Percentiles rank a stretch among this genome's conserved stretches.
These are phyloP conservation scores for Nasua narica DNA, from an alignment of 2,797 vertebrate species.

Conservation along the genomic window DNA sequence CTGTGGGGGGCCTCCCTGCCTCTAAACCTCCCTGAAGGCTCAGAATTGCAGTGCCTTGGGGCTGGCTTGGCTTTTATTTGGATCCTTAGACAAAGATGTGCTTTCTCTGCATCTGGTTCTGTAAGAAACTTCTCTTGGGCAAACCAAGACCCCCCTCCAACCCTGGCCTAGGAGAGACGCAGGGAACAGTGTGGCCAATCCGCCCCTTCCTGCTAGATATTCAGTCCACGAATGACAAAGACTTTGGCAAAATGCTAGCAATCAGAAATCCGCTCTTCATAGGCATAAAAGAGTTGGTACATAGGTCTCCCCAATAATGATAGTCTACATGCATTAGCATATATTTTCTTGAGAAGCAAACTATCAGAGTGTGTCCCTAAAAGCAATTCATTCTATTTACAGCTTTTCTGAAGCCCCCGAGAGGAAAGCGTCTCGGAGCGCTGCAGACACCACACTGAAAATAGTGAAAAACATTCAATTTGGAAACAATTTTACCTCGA, in stretches of 20 bases:
- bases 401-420: conserved; percentile 78
- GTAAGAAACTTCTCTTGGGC: neutral
- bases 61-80: neutral
- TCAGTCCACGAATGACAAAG: conserved; percentile 53
- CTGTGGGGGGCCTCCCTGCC: neutral
- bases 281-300: conserved; percentile 61
- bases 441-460: conserved; percentile 76
- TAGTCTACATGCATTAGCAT: conserved; percentile 78
- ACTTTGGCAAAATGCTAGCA: conserved; percentile 73
- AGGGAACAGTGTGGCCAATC: neutral
- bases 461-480: conserved; percentile 79
- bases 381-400: conserved; percentile 83
- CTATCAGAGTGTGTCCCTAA: conserved; percentile 75
- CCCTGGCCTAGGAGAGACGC: neutral
- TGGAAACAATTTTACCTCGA: conserved; percentile 72
- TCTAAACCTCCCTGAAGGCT: neutral
- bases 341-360: conserved; percentile 77
- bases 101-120: neutral
- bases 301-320: conserved; percentile 77
- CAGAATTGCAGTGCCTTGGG: neutral
- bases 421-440: conserved; percentile 79
- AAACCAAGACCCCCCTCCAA: neutral
- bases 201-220: conserved; percentile 39
- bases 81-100: neutral
- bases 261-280: conserved; percentile 64